Conservation (phyloP, 2,797 vertebrate species). For the Platalea minor region DNA sequence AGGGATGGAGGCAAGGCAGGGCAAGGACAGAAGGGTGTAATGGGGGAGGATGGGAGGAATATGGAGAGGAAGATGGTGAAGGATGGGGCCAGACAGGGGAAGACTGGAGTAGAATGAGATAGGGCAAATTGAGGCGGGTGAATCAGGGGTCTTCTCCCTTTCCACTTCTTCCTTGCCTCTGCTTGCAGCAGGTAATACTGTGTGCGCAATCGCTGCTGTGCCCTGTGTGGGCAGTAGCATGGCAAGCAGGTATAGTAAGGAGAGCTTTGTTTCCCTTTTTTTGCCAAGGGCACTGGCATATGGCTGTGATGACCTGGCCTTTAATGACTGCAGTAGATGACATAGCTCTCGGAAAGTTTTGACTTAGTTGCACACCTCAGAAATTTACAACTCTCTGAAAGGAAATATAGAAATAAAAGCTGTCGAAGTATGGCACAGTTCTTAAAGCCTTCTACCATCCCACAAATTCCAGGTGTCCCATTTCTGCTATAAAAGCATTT, state of each 20-base stretch:
- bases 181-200: neutral
- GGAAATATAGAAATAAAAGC: neutral
- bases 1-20: neutral
- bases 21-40: neutral
- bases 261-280: neutral
- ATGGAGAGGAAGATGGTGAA: neutral
- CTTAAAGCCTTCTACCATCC: neutral
- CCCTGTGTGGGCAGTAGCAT: neutral
- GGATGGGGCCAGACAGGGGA: neutral
- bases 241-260: neutral
- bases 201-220: neutral
- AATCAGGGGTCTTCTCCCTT: neutral
- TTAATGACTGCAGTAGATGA: neutral
- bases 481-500: neutral
- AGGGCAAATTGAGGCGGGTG: accelerated
- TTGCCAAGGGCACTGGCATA: neutral
- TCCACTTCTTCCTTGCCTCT: neutral
- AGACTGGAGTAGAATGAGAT: neutral
- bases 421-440: neutral
- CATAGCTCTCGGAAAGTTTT: neutral
- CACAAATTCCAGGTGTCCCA: neutral
- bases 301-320: neutral
- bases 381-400: neutral
- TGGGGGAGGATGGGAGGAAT: neutral
- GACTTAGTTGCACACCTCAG: neutral